These are phyloP conservation scores for Hucho hucho DNA, from an alignment of 2,113 vertebrate species.

Conservation along the genomic window DNA sequence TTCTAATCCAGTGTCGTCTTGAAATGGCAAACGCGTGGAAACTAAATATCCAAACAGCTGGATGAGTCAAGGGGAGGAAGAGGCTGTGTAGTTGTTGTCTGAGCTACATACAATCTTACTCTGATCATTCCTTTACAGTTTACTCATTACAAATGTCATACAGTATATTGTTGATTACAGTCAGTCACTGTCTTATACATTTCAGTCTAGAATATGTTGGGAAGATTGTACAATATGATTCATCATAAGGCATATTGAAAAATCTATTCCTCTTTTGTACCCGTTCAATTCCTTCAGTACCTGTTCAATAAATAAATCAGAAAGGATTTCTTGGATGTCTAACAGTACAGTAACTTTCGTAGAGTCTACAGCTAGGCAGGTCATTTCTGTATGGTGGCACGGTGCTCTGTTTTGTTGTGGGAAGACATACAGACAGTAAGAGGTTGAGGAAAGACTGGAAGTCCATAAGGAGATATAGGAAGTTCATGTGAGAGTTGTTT, in stretches of 20 bases:
- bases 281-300: neutral
- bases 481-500: neutral
- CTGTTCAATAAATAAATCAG: too few species aligned
- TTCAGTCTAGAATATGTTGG: neutral
- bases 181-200: too few species aligned
- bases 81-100: neutral
- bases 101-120: neutral
- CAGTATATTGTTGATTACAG: neutral
- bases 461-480: constrained; percentile 2
- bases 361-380: too few species aligned
- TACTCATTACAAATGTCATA: too few species aligned
- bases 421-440: too few species aligned
- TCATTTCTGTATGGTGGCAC: too few species aligned
- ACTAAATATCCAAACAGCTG: neutral
- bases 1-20: neutral
- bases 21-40: neutral
- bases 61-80: neutral
- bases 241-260: constrained; percentile 3
- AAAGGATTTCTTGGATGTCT: too few species aligned
- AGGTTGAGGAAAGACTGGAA: neutral
- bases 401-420: too few species aligned
- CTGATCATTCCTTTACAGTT: neutral
- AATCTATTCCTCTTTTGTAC: neutral
- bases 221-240: neutral
- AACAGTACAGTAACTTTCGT: too few species aligned